These are phyloP conservation scores for Abrostola triplasia DNA, from an alignment of 2,888 invertebrate genomes.

Conservation along the genomic window DNA sequence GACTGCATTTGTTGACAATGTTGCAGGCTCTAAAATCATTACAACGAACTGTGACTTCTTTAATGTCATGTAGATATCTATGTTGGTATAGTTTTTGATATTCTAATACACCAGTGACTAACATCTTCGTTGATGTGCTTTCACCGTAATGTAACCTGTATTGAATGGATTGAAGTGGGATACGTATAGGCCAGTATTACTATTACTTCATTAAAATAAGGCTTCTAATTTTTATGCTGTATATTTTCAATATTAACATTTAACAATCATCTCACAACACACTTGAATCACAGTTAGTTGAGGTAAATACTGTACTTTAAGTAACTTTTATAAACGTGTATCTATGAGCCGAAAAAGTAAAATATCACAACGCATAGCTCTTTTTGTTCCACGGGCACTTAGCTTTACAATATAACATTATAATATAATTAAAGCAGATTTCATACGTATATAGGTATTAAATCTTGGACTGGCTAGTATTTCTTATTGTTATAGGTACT, in stretches of 20 bases:
- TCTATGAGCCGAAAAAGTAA: constrained; percentile 54
- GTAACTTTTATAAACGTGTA: constrained; percentile 58
- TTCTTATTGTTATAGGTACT: constrained; percentile 38
- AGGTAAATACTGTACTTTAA: constrained; percentile 82
- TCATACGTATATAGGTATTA: constrained; percentile 44
- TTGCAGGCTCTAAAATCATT: too few relatives aligned
- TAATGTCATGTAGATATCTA: too few relatives aligned
- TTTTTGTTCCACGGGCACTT: constrained; percentile 68
- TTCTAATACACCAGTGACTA: too few relatives aligned
- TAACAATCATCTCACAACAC: constrained; percentile 74
- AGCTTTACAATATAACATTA: constrained; percentile 56
- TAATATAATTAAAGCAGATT: constrained; percentile 60
- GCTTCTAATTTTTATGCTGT: constrained; percentile 30
- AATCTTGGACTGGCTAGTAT: constrained; percentile 40
- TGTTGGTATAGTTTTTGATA: too few relatives aligned
- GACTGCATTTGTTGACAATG: too few relatives aligned
- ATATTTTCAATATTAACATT: constrained; percentile 58
- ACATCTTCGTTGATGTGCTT: too few relatives aligned
- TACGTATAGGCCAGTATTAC: not conserved
- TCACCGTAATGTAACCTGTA: too few relatives aligned
- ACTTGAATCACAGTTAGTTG: constrained; percentile 84
- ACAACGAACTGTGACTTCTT: too few relatives aligned
- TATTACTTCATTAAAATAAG: constrained; percentile 16
- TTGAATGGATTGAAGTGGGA: not conserved
- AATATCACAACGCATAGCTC: constrained; percentile 61